Percentiles rank a stretch among this genome's conserved stretches.
Conservation (phyloP, 2,888 invertebrate genomes). For the Pinctada fucata region DNA sequence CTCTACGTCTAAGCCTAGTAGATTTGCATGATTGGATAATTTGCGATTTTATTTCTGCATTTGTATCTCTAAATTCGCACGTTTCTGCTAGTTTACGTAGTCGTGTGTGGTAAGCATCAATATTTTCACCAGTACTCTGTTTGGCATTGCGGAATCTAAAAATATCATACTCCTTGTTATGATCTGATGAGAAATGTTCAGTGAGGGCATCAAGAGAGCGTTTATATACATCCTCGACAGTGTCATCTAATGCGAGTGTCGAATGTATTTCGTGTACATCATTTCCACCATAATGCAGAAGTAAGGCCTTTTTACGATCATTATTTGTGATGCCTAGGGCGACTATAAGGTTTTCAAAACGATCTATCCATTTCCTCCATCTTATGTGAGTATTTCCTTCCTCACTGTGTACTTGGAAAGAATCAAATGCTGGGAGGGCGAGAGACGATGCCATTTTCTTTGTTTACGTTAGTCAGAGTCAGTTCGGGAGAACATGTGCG, state of each 20-base stretch:
- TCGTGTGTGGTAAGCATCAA: constrained; percentile 14
- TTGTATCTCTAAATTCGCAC: constrained; percentile 12
- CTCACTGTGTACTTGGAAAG: no score
- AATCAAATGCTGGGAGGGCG: no score
- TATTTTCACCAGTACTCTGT: neutral
- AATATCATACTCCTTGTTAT: constrained; percentile 19
- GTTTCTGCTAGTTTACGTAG: constrained; percentile 13
- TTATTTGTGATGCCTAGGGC: no score
- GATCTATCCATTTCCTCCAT: constrained; percentile 12
- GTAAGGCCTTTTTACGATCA: constrained; percentile 5
- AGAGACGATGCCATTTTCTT: no score
- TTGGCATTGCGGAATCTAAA: constrained; percentile 1
- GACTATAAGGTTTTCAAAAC: neutral
- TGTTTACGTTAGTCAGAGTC: no score
- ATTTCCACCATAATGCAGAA: constrained; percentile 22
- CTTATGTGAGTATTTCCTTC: no score
- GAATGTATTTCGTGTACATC: neutral
- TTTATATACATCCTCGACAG: constrained; percentile 20
- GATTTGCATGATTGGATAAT: constrained; percentile 23
- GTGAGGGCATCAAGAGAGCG: constrained; percentile 17
- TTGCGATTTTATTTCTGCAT: constrained; percentile 17
- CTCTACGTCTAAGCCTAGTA: neutral
- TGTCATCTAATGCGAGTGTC: constrained; percentile 1
- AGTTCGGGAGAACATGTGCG: no score
- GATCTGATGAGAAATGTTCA: constrained; percentile 6